Evolutionary conservation across 2,888 invertebrate genomes (phyloP), one percentile per base, ranked within the genome.

Genomic region (Exephanes ischioxanthus): DNA sequence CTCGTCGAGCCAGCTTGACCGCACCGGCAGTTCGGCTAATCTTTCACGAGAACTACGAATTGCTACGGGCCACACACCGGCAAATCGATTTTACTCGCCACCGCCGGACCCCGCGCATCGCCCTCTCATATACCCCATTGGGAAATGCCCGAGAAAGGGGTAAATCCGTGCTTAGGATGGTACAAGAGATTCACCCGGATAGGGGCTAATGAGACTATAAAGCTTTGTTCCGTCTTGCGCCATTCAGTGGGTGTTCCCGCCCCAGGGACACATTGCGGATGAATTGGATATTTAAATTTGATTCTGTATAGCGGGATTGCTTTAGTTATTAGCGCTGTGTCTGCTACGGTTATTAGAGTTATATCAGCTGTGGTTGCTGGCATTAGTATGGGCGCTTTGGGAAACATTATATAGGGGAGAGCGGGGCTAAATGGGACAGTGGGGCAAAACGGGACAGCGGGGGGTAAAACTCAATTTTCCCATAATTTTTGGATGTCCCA

Each of bases 21-120:
- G 68, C 51, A 73, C 37, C 63, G 70, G 48, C 22, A 75, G 63
- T 76, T 84, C 19, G 70, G 83, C 75, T 84, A 84, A 84, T 84
- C 80, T 84, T 84, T 80, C 75, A 71, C 51, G 48, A 80, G 71
- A 61, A 51, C 61, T 41, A 72, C 72, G 66, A 72, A 76, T 80
- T 67, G 71, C 76, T 41, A 61, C 16, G 48, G 58, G 77, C 77
- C 41, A 58, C 72, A 67, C 51, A 67, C 45, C 71, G 66, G 45
- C 37, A 48, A 53, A 84, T 80, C 80, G 80, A 84, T 84, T 84
- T 77, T 72, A 66, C 72, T 63, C 63, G 22, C 63, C 68, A 14
- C 45, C 76, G 63, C 33, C 30, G 79, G 79, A 66, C 37, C 53
- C 30, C 45, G 45, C 80, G 51, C 51, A 70, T 83, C 51, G 48